A percentile compares a stretch with the other conserved stretches of the same genome.
phyloP scores from a whole-genome alignment of 2,113 vertebrate species.

The Mystacornis crossleyi region DNA sequence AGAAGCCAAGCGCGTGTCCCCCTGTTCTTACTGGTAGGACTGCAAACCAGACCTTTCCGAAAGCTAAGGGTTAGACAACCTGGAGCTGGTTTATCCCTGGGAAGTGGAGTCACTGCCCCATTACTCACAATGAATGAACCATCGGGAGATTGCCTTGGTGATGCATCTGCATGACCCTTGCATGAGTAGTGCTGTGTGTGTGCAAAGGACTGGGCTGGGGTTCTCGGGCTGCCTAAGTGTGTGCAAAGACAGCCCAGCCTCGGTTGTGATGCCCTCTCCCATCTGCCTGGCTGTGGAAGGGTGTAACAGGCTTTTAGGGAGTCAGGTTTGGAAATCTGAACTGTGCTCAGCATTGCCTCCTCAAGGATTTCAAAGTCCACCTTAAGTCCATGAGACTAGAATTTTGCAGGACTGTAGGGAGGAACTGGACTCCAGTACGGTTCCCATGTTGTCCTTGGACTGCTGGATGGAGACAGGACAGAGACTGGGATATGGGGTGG shows the following conservation, averaged over 20 bases:
- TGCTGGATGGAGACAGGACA: background rate
- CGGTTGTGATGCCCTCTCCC: background rate
- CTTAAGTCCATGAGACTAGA: background rate
- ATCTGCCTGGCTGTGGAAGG: background rate
- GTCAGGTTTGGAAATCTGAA: background rate
- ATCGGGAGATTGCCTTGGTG: background rate
- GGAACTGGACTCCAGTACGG: background rate
- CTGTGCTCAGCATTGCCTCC: background rate
- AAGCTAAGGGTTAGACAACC: background rate
- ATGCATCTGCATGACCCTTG: background rate
- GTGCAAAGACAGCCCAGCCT: background rate
- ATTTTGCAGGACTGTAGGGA: background rate
- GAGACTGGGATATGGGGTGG: background rate
- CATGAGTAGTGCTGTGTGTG: background rate
- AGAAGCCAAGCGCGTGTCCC: background rate
- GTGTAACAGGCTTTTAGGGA: background rate
- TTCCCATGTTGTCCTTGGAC: background rate
- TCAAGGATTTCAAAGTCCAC: background rate
- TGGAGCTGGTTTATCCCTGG: background rate
- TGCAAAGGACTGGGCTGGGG: background rate
- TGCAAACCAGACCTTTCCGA: background rate
- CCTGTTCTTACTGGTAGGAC: background rate
- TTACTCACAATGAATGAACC: conserved; percentile 42
- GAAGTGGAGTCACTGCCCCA: background rate
- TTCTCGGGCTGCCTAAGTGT: background rate